Evolutionary conservation across 2,797 vertebrate genomes (phyloP), one percentile per base, ranked within the genome.

Genomic region (Lacerta agilis): DNA sequence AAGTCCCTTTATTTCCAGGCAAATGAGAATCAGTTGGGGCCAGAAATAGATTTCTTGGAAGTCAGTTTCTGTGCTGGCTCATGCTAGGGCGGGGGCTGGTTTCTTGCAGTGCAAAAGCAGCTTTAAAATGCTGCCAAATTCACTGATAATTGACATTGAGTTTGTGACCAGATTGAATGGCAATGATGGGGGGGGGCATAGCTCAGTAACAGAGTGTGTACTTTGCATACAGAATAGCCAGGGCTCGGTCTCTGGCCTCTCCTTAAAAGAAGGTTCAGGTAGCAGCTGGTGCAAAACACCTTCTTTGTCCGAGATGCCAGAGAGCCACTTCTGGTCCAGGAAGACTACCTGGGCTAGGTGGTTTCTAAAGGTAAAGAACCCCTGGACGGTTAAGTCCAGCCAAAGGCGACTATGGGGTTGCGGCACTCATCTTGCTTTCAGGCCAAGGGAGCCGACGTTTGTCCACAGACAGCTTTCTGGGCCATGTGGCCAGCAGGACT

Each of bases 41-140:
- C 90, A 94, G 81, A 89, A 91, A 73, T 45, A 69, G 61, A 79
- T 90, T 95, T 86, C 77, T 90, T 87, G 88, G 13, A 81, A 91
- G 66, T 67, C 87, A 33, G 45, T 36, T 36, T 79, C 73, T 79
- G n/a, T 58, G 79, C 77, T 86, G 10, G 72, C 82, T 87, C 79
- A 2, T 81, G 49, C 82, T 4, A 3, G 83, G 79, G 29, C 25
- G 18, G 85, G 88, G 64, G 11, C 41, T 66, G 10, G 23, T 93
- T 94, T 79, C 55, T 33, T 88, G 75, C 17, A 61, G n/a, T 2
- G 38, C 1, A 4, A 67, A 85, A 80, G 72, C 83, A 45, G 86
- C 23, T 87, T 85, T 23, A 75, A 85, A 89, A 85, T 29, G 75
- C 41, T 85, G 33, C 17, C 64, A 86, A 87, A 2, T 79, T 92